Evolutionary conservation across 1,140 invertebrate species (phyloP).

Genomic region (Tetraneura akinire): DNA sequence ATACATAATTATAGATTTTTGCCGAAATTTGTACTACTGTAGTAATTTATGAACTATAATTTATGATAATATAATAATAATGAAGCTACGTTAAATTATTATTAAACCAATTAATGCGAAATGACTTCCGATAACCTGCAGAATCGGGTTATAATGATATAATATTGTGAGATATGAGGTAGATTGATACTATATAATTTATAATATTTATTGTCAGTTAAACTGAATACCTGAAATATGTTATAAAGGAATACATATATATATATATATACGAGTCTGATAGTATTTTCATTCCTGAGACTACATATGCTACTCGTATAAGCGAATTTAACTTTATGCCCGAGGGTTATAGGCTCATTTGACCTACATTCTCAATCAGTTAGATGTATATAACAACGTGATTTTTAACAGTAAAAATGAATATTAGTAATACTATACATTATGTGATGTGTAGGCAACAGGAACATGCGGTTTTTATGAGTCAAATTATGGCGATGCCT

Average conservation of each 20-base stretch:
- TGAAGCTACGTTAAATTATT: not conserved
- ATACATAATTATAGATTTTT: too few species aligned
- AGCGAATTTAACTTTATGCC: not conserved
- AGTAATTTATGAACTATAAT: too few species aligned
- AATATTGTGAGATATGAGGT: not conserved
- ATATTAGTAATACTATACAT: not conserved
- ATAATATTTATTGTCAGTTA: not conserved
- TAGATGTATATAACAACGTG: not conserved
- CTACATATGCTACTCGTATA: too few species aligned
- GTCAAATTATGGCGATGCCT: not conserved
- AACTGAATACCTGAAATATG: not conserved
- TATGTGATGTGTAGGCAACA: not conserved
- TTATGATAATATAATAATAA: too few species aligned
- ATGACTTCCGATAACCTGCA: conserved; percentile 4
- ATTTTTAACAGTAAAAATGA: conserved; percentile 2
- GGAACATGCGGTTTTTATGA: not conserved
- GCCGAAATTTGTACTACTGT: too few species aligned
- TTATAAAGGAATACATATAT: too few species aligned
- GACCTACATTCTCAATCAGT: conserved; percentile 12
- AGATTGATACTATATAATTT: not conserved
- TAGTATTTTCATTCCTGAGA: conserved; percentile 2
- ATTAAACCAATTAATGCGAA: not conserved
- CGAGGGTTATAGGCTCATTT: not conserved
- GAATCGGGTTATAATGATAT: conserved; percentile 6
- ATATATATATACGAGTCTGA: not conserved